Percentiles rank a stretch among this genome's conserved stretches.
phyloP scores from a whole-genome alignment of 1,140 invertebrate genomes.

The Zaprionus gabonicus region DNA sequence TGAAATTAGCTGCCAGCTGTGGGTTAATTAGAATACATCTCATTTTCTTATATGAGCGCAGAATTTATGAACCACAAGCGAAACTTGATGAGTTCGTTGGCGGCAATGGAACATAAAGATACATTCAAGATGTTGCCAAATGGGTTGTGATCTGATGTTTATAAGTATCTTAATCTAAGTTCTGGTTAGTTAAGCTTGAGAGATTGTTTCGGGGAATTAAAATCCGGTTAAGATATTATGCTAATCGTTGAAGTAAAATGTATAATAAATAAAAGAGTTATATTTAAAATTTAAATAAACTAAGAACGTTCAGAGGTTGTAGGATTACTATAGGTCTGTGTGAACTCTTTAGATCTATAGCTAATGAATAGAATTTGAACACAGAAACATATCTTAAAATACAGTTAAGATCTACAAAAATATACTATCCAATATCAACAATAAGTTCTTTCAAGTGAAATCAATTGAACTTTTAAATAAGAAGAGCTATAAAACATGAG shows the following conservation, averaged over 20 bases:
- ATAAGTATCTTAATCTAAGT: constrained; percentile 14
- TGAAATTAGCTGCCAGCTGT: constrained; percentile 56
- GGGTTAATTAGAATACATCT: constrained; percentile 52
- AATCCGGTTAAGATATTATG: background rate
- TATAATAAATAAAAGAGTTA: too few species aligned
- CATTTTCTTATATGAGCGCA: constrained; percentile 28
- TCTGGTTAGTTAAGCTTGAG: constrained; percentile 1
- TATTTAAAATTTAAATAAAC: too few species aligned
- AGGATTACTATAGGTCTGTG: too few species aligned
- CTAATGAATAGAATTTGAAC: too few species aligned
- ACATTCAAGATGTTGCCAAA: constrained; percentile 3
- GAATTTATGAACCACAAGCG: constrained; percentile 25
- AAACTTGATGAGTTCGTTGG: background rate
- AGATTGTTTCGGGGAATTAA: background rate
- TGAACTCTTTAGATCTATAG: too few species aligned
- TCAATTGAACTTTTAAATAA: background rate
- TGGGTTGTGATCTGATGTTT: background rate
- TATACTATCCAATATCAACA: background rate
- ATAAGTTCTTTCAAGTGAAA: background rate
- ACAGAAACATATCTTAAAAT: too few species aligned
- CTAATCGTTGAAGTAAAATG: background rate
- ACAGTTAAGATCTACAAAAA: too few species aligned
- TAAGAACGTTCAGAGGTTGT: too few species aligned
- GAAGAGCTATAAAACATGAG: background rate
- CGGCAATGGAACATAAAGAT: constrained; percentile 11